Percentiles rank a stretch among this genome's conserved stretches.
These are phyloP conservation scores for Petrolisthes cinctipes DNA, from an alignment of 2,888 invertebrate genomes.

Conservation along the genomic window DNA sequence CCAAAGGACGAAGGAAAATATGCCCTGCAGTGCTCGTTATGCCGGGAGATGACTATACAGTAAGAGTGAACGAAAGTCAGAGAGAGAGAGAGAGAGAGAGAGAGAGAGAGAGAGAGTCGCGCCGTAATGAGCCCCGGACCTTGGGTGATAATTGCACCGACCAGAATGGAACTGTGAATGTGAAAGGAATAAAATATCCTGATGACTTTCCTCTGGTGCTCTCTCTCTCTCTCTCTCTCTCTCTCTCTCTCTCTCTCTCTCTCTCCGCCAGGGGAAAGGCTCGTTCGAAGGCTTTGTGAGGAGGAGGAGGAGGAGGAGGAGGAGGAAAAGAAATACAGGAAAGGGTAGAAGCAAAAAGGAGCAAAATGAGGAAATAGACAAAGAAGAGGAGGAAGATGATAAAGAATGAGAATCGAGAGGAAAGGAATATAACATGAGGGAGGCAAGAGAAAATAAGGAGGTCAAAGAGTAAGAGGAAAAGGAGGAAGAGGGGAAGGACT, in stretches of 20 bases:
- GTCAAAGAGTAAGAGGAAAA: neutral
- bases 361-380: slow-evolving; percentile 8
- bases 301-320: neutral
- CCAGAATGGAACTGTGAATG: slow-evolving; percentile 61
- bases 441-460: neutral
- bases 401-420: neutral
- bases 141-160: slow-evolving; percentile 56
- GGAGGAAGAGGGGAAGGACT: neutral
- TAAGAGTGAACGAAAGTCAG: slow-evolving; percentile 52
- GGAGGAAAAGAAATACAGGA: neutral
- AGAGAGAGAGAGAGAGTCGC: neutral
- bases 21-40: too few relatives aligned
- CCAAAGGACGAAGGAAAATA: too few relatives aligned
- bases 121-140: slow-evolving; percentile 47
- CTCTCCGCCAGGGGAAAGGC: neutral
- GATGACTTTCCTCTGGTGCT: slow-evolving; percentile 53
- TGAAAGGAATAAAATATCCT: slow-evolving; percentile 58
- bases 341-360: neutral
- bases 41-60: too few relatives aligned
- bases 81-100: slow-evolving; percentile 18
- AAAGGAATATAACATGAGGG: neutral
- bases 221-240: too few relatives aligned
- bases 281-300: slow-evolving; percentile 7
- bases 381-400: slow-evolving; percentile 7
- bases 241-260: neutral